Conservation (phyloP, 2,888 invertebrate genomes). For the Allolobophora icterica region DNA sequence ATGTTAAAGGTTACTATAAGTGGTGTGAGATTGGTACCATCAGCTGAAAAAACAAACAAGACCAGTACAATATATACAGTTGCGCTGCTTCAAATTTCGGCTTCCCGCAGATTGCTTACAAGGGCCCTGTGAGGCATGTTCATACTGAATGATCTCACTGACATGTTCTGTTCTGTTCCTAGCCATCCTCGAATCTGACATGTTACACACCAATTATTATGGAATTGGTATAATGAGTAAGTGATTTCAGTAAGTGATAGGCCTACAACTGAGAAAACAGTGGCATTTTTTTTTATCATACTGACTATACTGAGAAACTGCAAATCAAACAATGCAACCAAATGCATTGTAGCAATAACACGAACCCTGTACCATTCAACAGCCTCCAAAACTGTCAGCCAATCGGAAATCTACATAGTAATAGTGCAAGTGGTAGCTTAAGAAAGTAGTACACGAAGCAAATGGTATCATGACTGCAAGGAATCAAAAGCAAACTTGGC, state of each 20-base stretch:
- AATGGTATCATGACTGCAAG: neutral
- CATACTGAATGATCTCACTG: neutral
- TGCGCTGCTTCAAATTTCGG: no score
- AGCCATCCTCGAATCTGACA: no score
- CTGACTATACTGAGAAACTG: no score
- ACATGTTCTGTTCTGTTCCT: no score
- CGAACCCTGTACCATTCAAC: neutral
- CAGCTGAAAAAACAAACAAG: constrained; percentile 31
- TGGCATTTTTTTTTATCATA: neutral
- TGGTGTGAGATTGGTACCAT: constrained; percentile 40
- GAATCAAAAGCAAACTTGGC: no score
- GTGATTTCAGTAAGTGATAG: neutral
- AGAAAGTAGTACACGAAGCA: neutral
- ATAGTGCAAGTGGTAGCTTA: neutral
- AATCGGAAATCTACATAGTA: neutral
- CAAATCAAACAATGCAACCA: neutral
- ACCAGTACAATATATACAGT: neutral
- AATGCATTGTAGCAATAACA: neutral
- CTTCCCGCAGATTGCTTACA: no score
- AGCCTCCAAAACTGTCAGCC: neutral
- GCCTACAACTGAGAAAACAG: no score
- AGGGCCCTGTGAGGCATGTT: no score
- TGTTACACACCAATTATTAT: no score
- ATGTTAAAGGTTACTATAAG: constrained; percentile 48
- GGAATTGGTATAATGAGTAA: neutral